Evolutionary conservation across 2,797 vertebrate species (phyloP), one percentile per base, ranked within the genome.

Genomic region (Parambassis ranga): DNA sequence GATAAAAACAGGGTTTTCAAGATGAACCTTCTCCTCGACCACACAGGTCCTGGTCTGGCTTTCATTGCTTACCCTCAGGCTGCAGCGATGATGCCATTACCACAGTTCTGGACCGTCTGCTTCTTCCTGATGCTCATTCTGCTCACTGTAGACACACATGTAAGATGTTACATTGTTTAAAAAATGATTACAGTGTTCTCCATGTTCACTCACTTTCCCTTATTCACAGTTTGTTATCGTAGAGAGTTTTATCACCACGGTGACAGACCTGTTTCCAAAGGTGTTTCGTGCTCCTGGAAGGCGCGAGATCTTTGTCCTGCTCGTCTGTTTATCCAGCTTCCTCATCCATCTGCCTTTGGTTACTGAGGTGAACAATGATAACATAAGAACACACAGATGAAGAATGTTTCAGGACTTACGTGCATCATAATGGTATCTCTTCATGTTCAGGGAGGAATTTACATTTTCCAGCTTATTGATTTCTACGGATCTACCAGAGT

Each of bases 381-480:
- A n/a, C n/a, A n/a, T n/a, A n/a, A n/a, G n/a, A n/a, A n/a, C n/a
- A n/a, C n/a, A n/a, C n/a, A n/a, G n/a, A n/a, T n/a, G n/a, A n/a
- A n/a, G n/a, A n/a, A n/a, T n/a, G n/a, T n/a, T n/a, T n/a, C n/a
- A n/a, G n/a, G n/a, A n/a, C n/a, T n/a, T n/a, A n/a, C n/a, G n/a
- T n/a, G n/a, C n/a, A n/a, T n/a, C n/a, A n/a, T n/a, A 52, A 28
- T 19, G 0, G 13, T 10, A 4, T 42, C 2, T 63, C 22, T 28
- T 10, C 5, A 4, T 36, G 4, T n/a, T 6, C 9, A 86, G 80
- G 73, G 73, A 13, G 72, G 94, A 2, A 91, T 94, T 85, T 95
- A 94, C 28, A 49, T 95, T 61, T 94, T 95, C 79, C 92, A 93
- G 71, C 89, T 96, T 4, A 91, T 95, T 51, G 93, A 95, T 71